Evolutionary conservation across 2,888 invertebrate species (phyloP), one percentile per base, ranked within the genome.

Genomic region (Thyatira batis): DNA sequence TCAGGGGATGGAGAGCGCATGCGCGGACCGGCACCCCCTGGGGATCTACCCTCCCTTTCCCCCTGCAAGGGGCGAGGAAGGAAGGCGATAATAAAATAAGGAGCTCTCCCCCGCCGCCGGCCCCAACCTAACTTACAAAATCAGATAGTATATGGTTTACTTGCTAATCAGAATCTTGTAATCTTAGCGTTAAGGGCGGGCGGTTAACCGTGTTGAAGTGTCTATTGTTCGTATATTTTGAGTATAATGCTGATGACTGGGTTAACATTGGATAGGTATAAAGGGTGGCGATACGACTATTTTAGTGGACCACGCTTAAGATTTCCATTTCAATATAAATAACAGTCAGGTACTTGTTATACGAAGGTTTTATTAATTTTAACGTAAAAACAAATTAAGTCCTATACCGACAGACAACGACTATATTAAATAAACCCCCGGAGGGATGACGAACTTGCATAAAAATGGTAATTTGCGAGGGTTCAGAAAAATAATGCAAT

Each of bases 11-110:
- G 50, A 33, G 45, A 27, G 54, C 69, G 75, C 69, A 62, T 64
- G 68, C 73, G 71, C 56, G 53, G 9, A 6, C 13, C 13, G 1
- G 50, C 39, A 33, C 23, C 51, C 49, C 50, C 50, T 48, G 39
- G 59, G 39, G 39, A n/a, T 17, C 17, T 6, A 1, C 13, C 39
- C 39, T 17, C 39, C 23, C 39, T 17, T 17, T 17, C 23, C 6
- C 23, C 39, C 53, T 53, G 39, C 53, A 27, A 50, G 53, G 57
- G 56, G 58, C 46, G 56, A 50, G 67, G 74, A 67, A 73, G 79
- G 80, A 74, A 76, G 75, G 74, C 67, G 79, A 71, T 82, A 79
- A 81, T 81, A 80, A 80, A 82, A 80, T 81, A 80, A 81, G 78
- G 70, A 69, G 67, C 65, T 55, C 67, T 65, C 68, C 59, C 64